These are phyloP conservation scores for Heliconius erato DNA, from an alignment of 2,888 invertebrate genomes.

Conservation along the genomic window DNA sequence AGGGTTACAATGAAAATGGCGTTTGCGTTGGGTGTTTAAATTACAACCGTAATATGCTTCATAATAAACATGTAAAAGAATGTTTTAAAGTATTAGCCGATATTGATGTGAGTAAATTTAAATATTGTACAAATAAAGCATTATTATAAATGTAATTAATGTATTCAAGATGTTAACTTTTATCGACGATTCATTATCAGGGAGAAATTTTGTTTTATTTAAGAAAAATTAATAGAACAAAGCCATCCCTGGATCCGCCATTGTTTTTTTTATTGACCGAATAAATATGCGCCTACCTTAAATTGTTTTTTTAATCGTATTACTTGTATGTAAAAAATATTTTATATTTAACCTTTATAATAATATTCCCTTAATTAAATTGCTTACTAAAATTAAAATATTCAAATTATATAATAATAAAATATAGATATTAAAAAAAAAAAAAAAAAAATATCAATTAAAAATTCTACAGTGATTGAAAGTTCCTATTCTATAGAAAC, in stretches of 20 bases:
- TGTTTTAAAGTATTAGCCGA: conserved; percentile 72
- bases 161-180: conserved; percentile 15
- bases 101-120: conserved; percentile 59
- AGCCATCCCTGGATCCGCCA: conserved; percentile 72
- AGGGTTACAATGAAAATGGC: conserved; percentile 81
- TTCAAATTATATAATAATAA: no score
- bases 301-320: background rate
- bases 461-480: no score
- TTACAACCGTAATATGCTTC: conserved; percentile 77
- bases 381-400: no score
- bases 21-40: conserved; percentile 81
- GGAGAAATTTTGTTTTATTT: conserved; percentile 34
- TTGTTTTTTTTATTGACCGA: conserved; percentile 52
- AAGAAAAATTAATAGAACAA: conserved; percentile 67
- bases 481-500: no score
- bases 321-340: no score
- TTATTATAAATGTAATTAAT: background rate
- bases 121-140: background rate
- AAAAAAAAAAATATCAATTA: no score
- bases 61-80: conserved; percentile 65
- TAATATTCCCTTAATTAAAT: no score
- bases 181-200: background rate
- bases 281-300: background rate
- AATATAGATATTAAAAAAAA: no score
- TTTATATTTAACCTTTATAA: background rate